Evolutionary conservation across 53 echinoderm and acorn worm species (phyloP), one percentile per base, ranked within the genome.

Genomic region (Apostichopus leukothele): DNA sequence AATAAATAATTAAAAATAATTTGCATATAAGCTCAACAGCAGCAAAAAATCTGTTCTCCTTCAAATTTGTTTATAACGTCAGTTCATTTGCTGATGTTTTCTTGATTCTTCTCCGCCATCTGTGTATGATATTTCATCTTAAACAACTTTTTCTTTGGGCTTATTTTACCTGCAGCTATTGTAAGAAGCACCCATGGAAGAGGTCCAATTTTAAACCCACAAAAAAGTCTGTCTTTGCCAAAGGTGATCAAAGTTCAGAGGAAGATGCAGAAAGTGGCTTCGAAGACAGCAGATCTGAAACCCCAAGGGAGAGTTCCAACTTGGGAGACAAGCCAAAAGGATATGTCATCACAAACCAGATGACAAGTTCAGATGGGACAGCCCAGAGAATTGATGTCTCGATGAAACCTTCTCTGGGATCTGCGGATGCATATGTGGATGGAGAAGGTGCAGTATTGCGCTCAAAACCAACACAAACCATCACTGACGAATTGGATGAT

Each of bases 151-250:
- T 39, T 39, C 39, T 39, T 39, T 39, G 39, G 39, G 39, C 39
- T 0, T 39, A 39, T 39, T 0, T 39, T 39, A 39, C 3, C 39
- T 39, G 39, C 39, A 96, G 97, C 86, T 89, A 88, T 83, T 96
- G 97, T 51, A 73, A 88, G 5, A 94, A 96, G 60, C 97, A 96
- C 53, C 83, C 87, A 14, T 96, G 97, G 97, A 88, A 63, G 5
- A 20, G 86, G 6, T 84, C 94, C 67, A 89, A 74, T 9, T 96
- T 93, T 76, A 83, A 93, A 74, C 95, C 97, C 18, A 91, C 95
- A 4, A 86, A 91, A 80, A 96, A 93, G 76, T 96, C 97, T 4
- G 84, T 96, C 90, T 96, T 96, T 89, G 79, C 92, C 27, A 39
- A 90, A 20, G 74, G 84, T n/a, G 50, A 86, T 21, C 71, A 85